Percentiles rank a stretch among this genome's conserved stretches.
Conservation (phyloP, 2,888 invertebrate genomes). For the Lasioglossum pauxillum region DNA sequence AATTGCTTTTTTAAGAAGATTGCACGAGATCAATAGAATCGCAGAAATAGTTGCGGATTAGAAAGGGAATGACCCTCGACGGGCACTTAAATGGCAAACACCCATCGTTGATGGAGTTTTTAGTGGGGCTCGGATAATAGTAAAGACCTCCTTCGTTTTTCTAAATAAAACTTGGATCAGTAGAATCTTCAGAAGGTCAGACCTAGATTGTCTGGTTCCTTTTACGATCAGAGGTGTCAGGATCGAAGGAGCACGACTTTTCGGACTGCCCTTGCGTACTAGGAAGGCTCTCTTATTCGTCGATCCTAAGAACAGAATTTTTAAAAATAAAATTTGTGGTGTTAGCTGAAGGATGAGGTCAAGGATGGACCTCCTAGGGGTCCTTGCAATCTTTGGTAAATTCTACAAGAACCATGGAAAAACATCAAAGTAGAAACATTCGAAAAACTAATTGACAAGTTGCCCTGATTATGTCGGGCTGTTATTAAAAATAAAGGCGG, state of each 20-base stretch:
- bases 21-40: neutral
- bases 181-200: neutral
- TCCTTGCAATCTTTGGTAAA: neutral
- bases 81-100: neutral
- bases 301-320: no score
- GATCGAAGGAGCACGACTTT: neutral
- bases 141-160: neutral
- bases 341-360: neutral
- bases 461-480: no score
- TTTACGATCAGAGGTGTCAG: neutral
- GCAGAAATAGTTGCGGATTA: neutral
- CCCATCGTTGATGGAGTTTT: neutral
- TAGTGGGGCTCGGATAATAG: neutral
- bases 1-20: no score
- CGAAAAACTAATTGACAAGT: no score
- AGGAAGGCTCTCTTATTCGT: no score
- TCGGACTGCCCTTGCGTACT: neutral
- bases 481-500: no score
- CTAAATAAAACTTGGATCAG: neutral
- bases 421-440: no score
- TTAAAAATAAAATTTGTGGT: no score
- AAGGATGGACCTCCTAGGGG: neutral
- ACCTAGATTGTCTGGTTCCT: neutral
- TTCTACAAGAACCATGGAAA: no score
- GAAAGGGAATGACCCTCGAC: neutral